Evolutionary conservation across 2,888 invertebrate species (phyloP).

Genomic region (Diarsia dahlii): DNA sequence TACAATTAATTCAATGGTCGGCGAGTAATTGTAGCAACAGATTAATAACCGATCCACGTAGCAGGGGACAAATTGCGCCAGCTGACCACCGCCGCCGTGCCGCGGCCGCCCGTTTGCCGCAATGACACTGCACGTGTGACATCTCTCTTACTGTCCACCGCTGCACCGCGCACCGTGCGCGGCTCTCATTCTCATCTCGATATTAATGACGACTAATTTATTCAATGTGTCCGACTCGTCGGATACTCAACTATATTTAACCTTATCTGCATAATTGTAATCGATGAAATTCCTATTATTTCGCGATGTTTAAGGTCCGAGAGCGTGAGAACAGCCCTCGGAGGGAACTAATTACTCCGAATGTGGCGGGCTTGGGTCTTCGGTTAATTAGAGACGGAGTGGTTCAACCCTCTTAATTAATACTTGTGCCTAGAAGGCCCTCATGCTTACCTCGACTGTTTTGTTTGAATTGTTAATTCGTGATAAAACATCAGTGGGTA

Average conservation of each 20-base stretch:
- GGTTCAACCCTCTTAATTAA: conserved; percentile 90
- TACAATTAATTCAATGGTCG: conserved; percentile 83
- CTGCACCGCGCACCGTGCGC: conserved; percentile 11
- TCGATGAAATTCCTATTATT: conserved; percentile 83
- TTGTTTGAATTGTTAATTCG: conserved; percentile 88
- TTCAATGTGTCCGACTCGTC: conserved; percentile 48
- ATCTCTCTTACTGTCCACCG: conserved; percentile 48
- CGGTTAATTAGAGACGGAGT: conserved; percentile 90
- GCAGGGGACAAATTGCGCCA: conserved; percentile 83
- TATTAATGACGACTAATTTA: conserved; percentile 57
- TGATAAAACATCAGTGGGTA: conserved; percentile 83
- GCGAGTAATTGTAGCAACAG: conserved; percentile 82
- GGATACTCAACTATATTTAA: conserved; percentile 57
- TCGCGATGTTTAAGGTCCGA: conserved; percentile 80
- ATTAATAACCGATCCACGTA: conserved; percentile 88
- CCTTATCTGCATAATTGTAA: conserved; percentile 82
- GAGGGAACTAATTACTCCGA: conserved; percentile 89
- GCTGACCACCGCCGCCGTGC: conserved; percentile 73
- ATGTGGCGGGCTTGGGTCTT: conserved; percentile 89
- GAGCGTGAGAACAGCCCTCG: conserved; percentile 88
- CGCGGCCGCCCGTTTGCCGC: conserved; percentile 56
- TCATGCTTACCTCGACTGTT: conserved; percentile 85
- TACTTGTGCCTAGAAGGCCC: conserved; percentile 87
- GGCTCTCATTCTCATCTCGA: conserved; percentile 52
- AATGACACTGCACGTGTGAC: conserved; percentile 54